Evolutionary conservation across 2,888 invertebrate genomes (phyloP), one percentile per base, ranked within the genome.

Genomic region (Crioceris asparagi): DNA sequence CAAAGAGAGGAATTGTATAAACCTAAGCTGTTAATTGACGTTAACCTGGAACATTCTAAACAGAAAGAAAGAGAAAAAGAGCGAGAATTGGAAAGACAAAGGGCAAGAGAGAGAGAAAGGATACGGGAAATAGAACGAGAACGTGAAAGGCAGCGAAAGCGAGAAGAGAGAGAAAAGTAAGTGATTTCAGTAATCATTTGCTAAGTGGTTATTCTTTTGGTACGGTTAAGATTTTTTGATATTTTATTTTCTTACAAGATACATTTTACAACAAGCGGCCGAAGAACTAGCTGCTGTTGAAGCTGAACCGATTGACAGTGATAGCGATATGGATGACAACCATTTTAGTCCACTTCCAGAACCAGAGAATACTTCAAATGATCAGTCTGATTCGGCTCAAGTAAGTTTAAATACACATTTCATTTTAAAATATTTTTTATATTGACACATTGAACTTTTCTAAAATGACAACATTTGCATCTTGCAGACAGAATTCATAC

Each of bases 91-190:
- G 69, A 70, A 56, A 47, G 67, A 46, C 61, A 63, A 32, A 51
- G 54, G 19, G 62, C 62, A 46, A 78, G 84, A 53, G 83, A 87
- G 56, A 79, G 85, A 53, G 92, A 93, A 59, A 73, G 87, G 43
- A 81, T 84, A 60, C 75, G 83, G 40, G 97, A 98, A 67, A 90
- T 91, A 2, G 86, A 90, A 65, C 60, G 74, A 38, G 67, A 70
- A 50, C 52, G 60, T 42, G 60, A 60, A 45, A 53, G 68, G 38
- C 62, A 62, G 42, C 49, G 60, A 40, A 51, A 57, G 39, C 50
- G 59, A 30, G 63, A 64, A 50, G 64, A 65, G 52, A 46, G 62
- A 35, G 62, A 64, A 49, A 59, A 61, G 59, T 61, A 51, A 40
- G 45, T 45, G 17, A 32, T 15, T 11, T 29, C 14, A 15, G 14